Evolutionary conservation across 2,888 invertebrate genomes (phyloP).

Genomic region (Drosophila recens): DNA sequence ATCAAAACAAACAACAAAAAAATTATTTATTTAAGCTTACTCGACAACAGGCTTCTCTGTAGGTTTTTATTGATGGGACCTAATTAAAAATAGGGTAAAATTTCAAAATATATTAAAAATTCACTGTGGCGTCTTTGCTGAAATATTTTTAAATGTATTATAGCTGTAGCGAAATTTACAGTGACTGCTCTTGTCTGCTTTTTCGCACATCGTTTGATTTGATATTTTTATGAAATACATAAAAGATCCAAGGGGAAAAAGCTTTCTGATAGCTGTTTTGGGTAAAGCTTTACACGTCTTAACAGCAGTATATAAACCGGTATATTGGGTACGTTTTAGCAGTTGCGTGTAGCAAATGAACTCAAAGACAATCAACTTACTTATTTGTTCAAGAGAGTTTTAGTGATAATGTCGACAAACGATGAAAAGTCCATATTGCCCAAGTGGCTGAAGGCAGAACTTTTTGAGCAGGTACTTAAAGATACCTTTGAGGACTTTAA

Average conservation of each 20-base stretch:
- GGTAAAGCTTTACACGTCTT: slow-evolving; percentile 3
- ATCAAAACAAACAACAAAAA: slow-evolving; percentile 8
- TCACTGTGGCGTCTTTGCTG: not conserved
- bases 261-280: slow-evolving; percentile 11
- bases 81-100: not conserved
- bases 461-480: slow-evolving; percentile 62
- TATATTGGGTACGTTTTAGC: not conserved
- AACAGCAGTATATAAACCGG: slow-evolving; percentile 6
- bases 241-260: not conserved
- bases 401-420: slow-evolving; percentile 12
- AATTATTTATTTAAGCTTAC: not conserved
- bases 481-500: slow-evolving; percentile 43
- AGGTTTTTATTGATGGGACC: not conserved
- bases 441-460: slow-evolving; percentile 60
- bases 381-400: not conserved
- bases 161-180: no score
- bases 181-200: not conserved
- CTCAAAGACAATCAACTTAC: not conserved
- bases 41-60: not conserved
- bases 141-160: not conserved
- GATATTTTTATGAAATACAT: slow-evolving; percentile 4
- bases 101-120: not conserved
- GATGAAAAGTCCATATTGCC: slow-evolving; percentile 31
- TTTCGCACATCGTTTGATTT: not conserved
- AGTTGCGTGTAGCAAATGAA: not conserved